Evolutionary conservation across 2,797 vertebrate genomes (phyloP).

Genomic region (Muscicapa striata): DNA sequence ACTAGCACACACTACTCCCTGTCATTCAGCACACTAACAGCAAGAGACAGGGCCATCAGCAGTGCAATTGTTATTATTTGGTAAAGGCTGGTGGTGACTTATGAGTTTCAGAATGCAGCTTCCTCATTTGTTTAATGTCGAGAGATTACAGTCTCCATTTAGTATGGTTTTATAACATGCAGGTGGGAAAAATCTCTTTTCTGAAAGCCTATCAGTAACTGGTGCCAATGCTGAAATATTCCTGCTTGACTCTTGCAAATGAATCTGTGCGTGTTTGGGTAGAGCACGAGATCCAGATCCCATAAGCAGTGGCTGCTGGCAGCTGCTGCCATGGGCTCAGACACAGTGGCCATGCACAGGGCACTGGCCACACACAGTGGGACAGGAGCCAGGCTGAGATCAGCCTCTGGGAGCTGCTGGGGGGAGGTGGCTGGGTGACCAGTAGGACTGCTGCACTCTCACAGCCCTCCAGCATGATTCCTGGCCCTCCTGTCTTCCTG

Average conservation of each 20-base stretch:
- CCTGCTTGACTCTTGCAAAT: neutral
- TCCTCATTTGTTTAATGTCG: constrained; percentile 59
- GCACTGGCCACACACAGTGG: rapidly evolving
- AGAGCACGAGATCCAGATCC: neutral
- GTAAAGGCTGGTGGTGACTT: constrained; percentile 62
- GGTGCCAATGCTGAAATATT: constrained; percentile 33
- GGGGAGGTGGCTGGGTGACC: neutral
- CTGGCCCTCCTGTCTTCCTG: neutral
- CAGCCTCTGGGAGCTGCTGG: neutral
- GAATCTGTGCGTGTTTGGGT: neutral
- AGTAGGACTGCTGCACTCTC: neutral
- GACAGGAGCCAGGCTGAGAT: neutral
- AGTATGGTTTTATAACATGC: constrained; percentile 55
- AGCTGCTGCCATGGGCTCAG: neutral
- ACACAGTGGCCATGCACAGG: rapidly evolving
- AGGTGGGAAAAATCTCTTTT: constrained; percentile 53
- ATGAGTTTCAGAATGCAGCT: constrained; percentile 58
- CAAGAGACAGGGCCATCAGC: constrained; percentile 35
- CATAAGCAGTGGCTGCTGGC: rapidly evolving
- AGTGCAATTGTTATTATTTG: constrained; percentile 60
- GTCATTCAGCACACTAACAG: constrained; percentile 43
- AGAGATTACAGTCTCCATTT: constrained; percentile 64
- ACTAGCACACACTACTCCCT: neutral
- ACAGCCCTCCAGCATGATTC: neutral
- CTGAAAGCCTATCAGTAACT: neutral